phyloP scores from a whole-genome alignment of 1,140 invertebrate genomes.

The Drosophila tani region DNA sequence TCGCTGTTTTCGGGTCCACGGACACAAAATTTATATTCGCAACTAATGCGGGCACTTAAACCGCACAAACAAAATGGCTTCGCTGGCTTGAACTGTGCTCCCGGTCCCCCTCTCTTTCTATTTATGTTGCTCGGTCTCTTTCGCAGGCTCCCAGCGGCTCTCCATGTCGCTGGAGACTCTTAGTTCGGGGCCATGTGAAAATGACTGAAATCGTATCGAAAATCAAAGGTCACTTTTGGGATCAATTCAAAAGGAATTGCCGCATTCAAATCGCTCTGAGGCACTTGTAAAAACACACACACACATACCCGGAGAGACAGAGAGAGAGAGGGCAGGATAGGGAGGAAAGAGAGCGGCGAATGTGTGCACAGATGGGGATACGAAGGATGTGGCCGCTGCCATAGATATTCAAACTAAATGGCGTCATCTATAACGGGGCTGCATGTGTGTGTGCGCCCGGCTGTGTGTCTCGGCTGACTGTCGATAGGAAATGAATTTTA shows the following conservation, averaged over 20 bases:
- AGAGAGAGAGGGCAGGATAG: background rate
- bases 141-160: slow-evolving; percentile 1
- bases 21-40: slow-evolving; percentile 78
- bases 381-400: slow-evolving; percentile 56
- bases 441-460: slow-evolving; percentile 19
- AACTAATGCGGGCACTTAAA: slow-evolving; percentile 83
- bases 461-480: slow-evolving; percentile 62
- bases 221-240: slow-evolving; percentile 84
- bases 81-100: slow-evolving; percentile 25
- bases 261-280: slow-evolving; percentile 81
- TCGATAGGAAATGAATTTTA: slow-evolving; percentile 84
- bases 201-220: slow-evolving; percentile 81
- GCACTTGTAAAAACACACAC: slow-evolving; percentile 69
- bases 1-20: slow-evolving; percentile 53
- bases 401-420: slow-evolving; percentile 83
- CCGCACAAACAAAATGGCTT: slow-evolving; percentile 76
- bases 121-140: background rate
- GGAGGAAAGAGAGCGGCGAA: background rate
- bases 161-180: slow-evolving; percentile 68
- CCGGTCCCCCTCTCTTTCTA: slow-evolving; percentile 1
- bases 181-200: slow-evolving; percentile 74
- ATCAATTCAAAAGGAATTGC: slow-evolving; percentile 84
- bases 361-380: slow-evolving; percentile 28
- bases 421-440: slow-evolving; percentile 74
- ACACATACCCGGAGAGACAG: background rate